Conservation (phyloP, 1,140 invertebrate genomes). For the Lineus longissimus region DNA sequence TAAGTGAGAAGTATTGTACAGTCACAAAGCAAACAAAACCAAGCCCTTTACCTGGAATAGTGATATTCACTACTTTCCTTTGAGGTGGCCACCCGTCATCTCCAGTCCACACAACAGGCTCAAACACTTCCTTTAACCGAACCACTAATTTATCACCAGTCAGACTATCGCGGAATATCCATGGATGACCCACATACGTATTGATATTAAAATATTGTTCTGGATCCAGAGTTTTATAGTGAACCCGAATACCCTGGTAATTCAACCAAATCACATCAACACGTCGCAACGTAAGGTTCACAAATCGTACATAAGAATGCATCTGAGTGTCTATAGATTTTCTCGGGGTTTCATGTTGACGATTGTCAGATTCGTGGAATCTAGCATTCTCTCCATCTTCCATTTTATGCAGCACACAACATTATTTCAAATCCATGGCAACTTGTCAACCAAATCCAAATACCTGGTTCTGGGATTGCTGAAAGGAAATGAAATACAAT, state of each 20-base stretch:
- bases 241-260: conserved; percentile 61
- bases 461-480: no score
- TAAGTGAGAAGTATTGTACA: no score
- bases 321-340: conserved; percentile 21
- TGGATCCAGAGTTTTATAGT: conserved; percentile 59
- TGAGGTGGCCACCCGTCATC: conserved; percentile 22
- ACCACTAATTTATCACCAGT: conserved; percentile 59
- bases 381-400: background rate
- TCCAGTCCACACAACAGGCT: conserved; percentile 22
- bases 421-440: no score
- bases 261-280: conserved; percentile 73
- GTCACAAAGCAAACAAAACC: no score
- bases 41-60: conserved; percentile 34
- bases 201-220: conserved; percentile 61
- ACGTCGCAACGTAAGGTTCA: conserved; percentile 62
- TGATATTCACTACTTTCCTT: conserved; percentile 27
- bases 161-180: conserved; percentile 65
- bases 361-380: background rate
- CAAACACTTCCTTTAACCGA: conserved; percentile 25
- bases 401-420: no score
- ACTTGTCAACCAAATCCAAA: no score
- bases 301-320: conserved; percentile 63
- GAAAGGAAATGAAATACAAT: no score
- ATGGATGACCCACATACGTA: conserved; percentile 70
- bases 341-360: conserved; percentile 3